Evolutionary conservation across 1,140 invertebrate genomes (phyloP).

Genomic region (Wasmannia auropunctata): DNA sequence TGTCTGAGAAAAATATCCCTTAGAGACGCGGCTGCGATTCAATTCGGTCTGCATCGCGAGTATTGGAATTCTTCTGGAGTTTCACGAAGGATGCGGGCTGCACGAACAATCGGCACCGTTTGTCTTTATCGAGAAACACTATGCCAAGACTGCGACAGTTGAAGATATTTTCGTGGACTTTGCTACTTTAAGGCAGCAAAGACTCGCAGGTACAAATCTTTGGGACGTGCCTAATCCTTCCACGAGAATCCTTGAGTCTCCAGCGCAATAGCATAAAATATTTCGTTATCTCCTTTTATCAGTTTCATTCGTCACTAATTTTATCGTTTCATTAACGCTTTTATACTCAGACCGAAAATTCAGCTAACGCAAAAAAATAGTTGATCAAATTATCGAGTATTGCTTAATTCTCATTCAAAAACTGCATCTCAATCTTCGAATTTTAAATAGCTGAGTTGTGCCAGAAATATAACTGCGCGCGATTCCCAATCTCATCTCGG

Average conservation of each 20-base stretch:
- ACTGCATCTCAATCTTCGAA: neutral
- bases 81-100: neutral
- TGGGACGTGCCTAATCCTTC: neutral
- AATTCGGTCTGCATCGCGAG: neutral
- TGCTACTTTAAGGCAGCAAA: neutral
- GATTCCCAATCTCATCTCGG: slow-evolving; percentile 28
- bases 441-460: slow-evolving; percentile 12
- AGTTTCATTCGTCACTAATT: neutral
- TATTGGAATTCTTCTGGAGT: slow-evolving; percentile 7
- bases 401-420: neutral
- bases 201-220: neutral
- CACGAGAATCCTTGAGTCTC: neutral
- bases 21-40: neutral
- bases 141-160: neutral
- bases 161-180: neutral
- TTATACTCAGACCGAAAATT: neutral
- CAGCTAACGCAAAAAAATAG: neutral
- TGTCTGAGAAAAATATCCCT: neutral
- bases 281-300: slow-evolving; percentile 10
- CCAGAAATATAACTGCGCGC: slow-evolving; percentile 24
- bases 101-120: neutral
- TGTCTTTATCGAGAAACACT: neutral
- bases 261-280: too few relatives aligned
- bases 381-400: too few relatives aligned
- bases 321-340: neutral